These are phyloP conservation scores for Panthera uncia DNA, from an alignment of 2,113 vertebrate species.

Conservation along the genomic window DNA sequence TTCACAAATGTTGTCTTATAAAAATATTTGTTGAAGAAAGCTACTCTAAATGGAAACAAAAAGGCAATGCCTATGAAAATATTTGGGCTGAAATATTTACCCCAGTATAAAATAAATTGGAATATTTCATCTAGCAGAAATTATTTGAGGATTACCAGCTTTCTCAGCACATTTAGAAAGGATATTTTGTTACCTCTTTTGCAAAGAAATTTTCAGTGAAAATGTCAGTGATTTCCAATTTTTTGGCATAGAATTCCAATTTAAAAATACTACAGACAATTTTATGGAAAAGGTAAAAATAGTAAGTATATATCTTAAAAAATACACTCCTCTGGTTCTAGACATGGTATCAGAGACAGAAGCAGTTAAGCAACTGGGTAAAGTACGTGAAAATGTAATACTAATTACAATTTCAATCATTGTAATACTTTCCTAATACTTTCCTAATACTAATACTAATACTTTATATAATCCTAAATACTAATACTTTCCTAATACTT, in stretches of 20 bases:
- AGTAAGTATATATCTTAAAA: not conserved
- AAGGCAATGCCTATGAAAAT: slow-evolving; percentile 3
- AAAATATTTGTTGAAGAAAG: slow-evolving; percentile 49
- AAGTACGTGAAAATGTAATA: not conserved
- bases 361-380: not conserved
- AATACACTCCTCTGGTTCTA: not conserved
- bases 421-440: too few relatives aligned
- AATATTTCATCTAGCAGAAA: not conserved
- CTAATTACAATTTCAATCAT: too few relatives aligned
- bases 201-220: not conserved
- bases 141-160: not conserved
- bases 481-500: slow-evolving; percentile 14
- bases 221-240: not conserved
- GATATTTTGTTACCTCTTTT: slow-evolving; percentile 12
- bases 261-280: not conserved
- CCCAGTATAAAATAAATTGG: slow-evolving; percentile 11
- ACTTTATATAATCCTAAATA: too few relatives aligned
- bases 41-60: slow-evolving; percentile 15
- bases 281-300: not conserved
- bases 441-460: too few relatives aligned
- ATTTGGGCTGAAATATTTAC: slow-evolving; percentile 23
- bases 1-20: slow-evolving; percentile 28
- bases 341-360: not conserved
- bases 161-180: not conserved
- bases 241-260: not conserved